Evolutionary conservation across 2,797 vertebrate genomes (phyloP).

Genomic region (Cryptoprocta ferox): DNA sequence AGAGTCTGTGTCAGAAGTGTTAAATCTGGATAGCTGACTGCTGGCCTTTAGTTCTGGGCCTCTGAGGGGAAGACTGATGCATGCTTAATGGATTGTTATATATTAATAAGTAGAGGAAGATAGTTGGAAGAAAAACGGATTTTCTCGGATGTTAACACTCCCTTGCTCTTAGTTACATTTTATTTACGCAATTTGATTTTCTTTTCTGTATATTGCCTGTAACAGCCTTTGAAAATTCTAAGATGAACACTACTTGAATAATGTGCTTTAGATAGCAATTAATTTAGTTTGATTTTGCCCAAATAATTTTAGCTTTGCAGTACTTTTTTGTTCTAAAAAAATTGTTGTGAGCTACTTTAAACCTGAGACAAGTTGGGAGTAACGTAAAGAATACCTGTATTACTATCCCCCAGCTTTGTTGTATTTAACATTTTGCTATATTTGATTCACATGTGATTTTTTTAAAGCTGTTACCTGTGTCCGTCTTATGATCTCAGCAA

Average conservation of each 20-base stretch:
- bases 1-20: background rate
- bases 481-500: background rate
- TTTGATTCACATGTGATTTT: background rate
- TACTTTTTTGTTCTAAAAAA: background rate
- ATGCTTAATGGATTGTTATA: background rate
- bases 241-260: background rate
- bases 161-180: background rate
- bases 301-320: background rate
- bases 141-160: background rate
- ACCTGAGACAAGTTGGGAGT: background rate
- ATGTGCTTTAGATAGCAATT: background rate
- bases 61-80: background rate
- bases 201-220: background rate
- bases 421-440: background rate
- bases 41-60: background rate
- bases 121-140: background rate
- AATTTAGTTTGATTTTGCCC: conserved; percentile 4
- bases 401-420: background rate
- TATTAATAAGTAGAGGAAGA: background rate
- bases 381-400: background rate
- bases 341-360: background rate
- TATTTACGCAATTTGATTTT: background rate
- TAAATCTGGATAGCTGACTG: background rate
- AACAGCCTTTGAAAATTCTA: background rate
- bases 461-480: background rate